Evolutionary conservation across 2,113 vertebrate species (phyloP).

Genomic region (Gopherus flavomarginatus): DNA sequence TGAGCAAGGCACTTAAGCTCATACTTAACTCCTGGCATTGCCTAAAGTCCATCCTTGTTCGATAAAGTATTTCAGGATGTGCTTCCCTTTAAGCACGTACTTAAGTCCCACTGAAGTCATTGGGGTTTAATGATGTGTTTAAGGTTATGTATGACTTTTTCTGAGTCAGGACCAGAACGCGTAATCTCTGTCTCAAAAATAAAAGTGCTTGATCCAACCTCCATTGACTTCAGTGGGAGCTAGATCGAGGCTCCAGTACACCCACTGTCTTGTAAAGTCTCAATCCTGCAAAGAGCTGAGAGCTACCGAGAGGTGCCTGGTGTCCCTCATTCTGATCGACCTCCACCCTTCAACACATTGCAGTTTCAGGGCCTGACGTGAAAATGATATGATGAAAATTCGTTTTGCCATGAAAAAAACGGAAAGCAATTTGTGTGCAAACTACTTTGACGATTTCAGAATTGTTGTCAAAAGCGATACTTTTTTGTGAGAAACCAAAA

Average conservation of each 20-base stretch:
- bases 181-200: not conserved
- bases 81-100: not conserved
- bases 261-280: not conserved
- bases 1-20: rapidly evolving
- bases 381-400: not conserved
- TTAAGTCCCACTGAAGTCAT: not conserved
- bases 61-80: not conserved
- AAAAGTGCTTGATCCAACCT: not conserved
- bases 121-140: not conserved
- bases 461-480: not conserved
- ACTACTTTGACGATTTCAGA: not conserved
- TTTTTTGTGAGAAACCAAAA: not conserved
- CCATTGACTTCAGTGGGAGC: not conserved
- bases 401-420: not conserved
- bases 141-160: not conserved
- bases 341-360: not conserved
- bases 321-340: rapidly evolving
- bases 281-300: not conserved
- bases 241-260: not conserved
- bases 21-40: not conserved
- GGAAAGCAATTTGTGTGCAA: not conserved
- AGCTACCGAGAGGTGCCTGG: not conserved
- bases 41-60: not conserved
- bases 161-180: not conserved
- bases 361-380: not conserved